phyloP scores from a whole-genome alignment of 2,797 vertebrate genomes.

The Smutsia temminckii region DNA sequence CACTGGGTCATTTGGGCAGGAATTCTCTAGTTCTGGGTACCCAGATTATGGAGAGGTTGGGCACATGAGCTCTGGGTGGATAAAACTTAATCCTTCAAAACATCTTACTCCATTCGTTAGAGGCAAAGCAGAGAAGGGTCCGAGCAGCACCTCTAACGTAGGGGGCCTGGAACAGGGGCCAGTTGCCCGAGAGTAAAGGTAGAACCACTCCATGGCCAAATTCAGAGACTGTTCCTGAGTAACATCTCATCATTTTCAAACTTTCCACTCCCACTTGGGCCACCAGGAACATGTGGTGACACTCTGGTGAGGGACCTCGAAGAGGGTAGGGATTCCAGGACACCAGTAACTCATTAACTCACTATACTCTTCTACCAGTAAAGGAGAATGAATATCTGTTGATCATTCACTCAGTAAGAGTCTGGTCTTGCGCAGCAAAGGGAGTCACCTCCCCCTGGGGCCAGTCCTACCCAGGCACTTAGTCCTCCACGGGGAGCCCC shows the following conservation, averaged over 20 bases:
- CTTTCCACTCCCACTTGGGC: background rate
- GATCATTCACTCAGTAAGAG: constrained; percentile 32
- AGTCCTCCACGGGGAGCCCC: background rate
- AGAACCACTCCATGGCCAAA: background rate
- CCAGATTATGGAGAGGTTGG: background rate
- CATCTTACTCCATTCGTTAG: background rate
- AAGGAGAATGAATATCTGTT: constrained; percentile 29
- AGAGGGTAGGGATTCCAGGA: background rate
- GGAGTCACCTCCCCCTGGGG: background rate
- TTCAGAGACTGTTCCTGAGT: background rate
- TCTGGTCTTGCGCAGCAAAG: background rate
- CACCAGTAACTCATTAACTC: background rate
- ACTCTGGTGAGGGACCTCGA: background rate
- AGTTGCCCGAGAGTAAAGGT: background rate
- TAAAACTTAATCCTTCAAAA: background rate
- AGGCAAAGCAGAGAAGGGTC: background rate
- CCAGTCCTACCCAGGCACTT: background rate
- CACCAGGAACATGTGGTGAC: background rate
- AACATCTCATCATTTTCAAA: background rate
- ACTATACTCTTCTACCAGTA: background rate
- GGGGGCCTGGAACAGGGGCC: background rate
- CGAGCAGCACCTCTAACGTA: background rate
- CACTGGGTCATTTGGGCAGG: background rate
- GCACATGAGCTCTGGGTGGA: background rate
- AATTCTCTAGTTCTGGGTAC: background rate